Evolutionary conservation across 2,113 vertebrate species (phyloP), one percentile per base, ranked within the genome.

Genomic region (Poecile atricapillus): DNA sequence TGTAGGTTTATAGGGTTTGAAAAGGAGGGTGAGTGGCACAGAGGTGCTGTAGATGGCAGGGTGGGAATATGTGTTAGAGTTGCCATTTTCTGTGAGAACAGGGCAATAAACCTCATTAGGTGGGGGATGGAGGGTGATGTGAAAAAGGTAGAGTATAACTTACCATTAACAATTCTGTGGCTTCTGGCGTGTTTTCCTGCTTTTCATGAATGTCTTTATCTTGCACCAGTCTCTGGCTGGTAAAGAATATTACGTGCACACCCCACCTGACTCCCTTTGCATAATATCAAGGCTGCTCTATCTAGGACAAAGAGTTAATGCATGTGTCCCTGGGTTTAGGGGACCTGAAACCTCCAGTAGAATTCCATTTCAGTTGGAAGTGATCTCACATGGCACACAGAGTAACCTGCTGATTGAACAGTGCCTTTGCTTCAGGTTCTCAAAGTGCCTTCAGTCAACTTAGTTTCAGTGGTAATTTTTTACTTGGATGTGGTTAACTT

Each of bases 241-340:
- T 67, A 67, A 83, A 70, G 87, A 63, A 63, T 83, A 49, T 89
- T 68, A 33, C 1, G 5, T 46, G 35, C 70, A 58, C 19, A 7
- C 25, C 15, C 62, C 84, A 80, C 68, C 44, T 83, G 82, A 59
- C 60, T 88, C 15, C 21, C n/a, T 91, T 80, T 86, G 82, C 71
- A 52, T 91, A 83, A 58, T 76, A 91, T 43, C 0, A 3, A 56
- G 71, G 68, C 79, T 74, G 22, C 43, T 77, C 1, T 83, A 39
- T 85, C 83, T 88, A 22, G 83, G 88, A 89, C 68, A 74, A 85
- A 85, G 83, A 86, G 71, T 93, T 83, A 76, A 80, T 80, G 73
- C 20, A 2, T 25, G 58, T 79, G 44, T 63, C 2, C 8, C 73
- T 87, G 90, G 31, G 21, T 82, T 85, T 77, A 46, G 58, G 87